Evolutionary conservation across 2,888 invertebrate species (phyloP), one percentile per base, ranked within the genome.

Genomic region (Clitarchus hookeri): DNA sequence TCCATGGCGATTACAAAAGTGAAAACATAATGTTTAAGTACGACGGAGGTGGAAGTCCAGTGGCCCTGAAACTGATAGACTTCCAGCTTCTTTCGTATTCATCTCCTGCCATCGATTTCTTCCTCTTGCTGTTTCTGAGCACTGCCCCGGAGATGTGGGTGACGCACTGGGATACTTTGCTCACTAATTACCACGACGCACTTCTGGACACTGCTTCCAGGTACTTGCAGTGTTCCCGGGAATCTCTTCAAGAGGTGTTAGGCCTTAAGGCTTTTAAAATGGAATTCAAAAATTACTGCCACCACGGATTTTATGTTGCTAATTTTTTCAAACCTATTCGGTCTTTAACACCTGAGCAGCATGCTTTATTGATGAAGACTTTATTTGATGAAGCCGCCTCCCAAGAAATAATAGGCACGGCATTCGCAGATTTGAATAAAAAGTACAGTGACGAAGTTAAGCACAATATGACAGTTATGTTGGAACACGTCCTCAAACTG

Each of bases 1-100:
- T 91, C 83, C 92, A 92, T 84, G 91, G 92, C 0, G 92, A 92
- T 88, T 88, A 91, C 78, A 91, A 91, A 90, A 89, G 91, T 4
- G 91, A 91, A 87, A 92, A 92, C 88, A 89, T 91, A 44, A 86
- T 92, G 26, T 91, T 90, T 87, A 90, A 90, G 54, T 91, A 91
- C 87, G 90, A 90, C 65, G 85, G 48, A 2, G 87, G 89, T 6
- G 89, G 88, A 12, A 80, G 44, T 13, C 89, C 89, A 0, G 84
- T 83, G 16, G 87, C 86, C 44, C 84, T 88, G 16, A 85, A 88
- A 13, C 77, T 88, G 65, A 85, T 88, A 44, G 89, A 89, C 84
- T 44, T 89, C 27, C 87, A 87, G 36, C 84, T 77, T 19, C 25
- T 84, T 2, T 84, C 88, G 6, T 90, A 90, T 78, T 90, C 90